These are phyloP conservation scores for Schizothorax lantsangensis DNA, from an alignment of 2,797 vertebrate genomes.

Conservation along the genomic window DNA sequence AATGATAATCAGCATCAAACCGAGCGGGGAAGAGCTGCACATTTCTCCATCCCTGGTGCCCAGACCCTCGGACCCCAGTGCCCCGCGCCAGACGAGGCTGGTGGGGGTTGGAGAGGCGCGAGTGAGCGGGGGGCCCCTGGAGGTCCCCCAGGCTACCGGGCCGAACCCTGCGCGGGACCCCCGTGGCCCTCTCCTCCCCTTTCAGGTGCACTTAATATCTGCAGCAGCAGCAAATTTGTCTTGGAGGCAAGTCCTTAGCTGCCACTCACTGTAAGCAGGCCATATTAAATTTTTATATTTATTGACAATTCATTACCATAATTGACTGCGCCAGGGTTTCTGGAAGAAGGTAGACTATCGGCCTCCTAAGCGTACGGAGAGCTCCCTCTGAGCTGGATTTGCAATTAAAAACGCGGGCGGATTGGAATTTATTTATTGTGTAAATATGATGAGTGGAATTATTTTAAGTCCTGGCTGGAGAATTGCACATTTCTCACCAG, in stretches of 20 bases:
- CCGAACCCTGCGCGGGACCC: slow-evolving; percentile 65
- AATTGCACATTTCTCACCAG: slow-evolving; percentile 26
- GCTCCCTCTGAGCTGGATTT: slow-evolving; percentile 88
- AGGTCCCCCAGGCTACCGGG: slow-evolving; percentile 70
- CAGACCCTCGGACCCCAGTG: slow-evolving; percentile 57
- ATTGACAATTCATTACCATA: slow-evolving; percentile 99
- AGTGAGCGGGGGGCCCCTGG: slow-evolving; percentile 64
- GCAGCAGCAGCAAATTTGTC: slow-evolving; percentile 95
- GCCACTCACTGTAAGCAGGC: slow-evolving; percentile 93
- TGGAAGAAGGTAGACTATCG: slow-evolving; percentile 80
- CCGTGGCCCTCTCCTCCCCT: slow-evolving; percentile 73
- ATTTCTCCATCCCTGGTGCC: slow-evolving; percentile 59
- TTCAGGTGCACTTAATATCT: slow-evolving; percentile 91
- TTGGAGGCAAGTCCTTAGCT: slow-evolving; percentile 94
- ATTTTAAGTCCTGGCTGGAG: slow-evolving; percentile 70
- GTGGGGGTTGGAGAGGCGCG: slow-evolving; percentile 55
- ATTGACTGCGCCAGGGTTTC: slow-evolving; percentile 94
- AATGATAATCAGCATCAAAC: slow-evolving; percentile 68
- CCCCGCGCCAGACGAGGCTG: slow-evolving; percentile 53
- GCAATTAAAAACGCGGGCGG: slow-evolving; percentile 92
- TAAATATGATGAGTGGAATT: slow-evolving; percentile 90
- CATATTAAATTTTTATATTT: slow-evolving; percentile 99
- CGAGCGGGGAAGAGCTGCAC: slow-evolving; percentile 56
- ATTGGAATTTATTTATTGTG: slow-evolving; percentile 89
- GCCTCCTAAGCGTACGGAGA: slow-evolving; percentile 87